These are phyloP conservation scores for Eupsilia transversa DNA, from an alignment of 2,888 invertebrate genomes.

Conservation along the genomic window DNA sequence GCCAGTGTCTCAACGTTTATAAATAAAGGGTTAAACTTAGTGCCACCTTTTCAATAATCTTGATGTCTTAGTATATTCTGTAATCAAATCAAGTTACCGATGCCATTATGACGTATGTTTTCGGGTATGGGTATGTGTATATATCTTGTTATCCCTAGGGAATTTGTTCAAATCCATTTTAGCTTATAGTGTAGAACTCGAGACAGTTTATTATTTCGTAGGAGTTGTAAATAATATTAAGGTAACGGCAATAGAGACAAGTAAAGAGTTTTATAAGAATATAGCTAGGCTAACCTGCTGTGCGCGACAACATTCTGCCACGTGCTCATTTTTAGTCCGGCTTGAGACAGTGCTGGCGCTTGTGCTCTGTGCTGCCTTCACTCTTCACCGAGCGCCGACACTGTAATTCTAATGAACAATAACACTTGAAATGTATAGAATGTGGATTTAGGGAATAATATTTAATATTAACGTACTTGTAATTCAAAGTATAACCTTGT, in stretches of 20 bases:
- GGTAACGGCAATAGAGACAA: conserved; percentile 1
- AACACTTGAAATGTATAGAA: conserved; percentile 6
- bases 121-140: conserved; percentile 25
- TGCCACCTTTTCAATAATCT: conserved; percentile 13
- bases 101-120: conserved; percentile 23
- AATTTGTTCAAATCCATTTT: conserved; percentile 19
- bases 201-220: conserved; percentile 35
- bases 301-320: not conserved
- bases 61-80: conserved; percentile 30
- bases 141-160: conserved; percentile 9
- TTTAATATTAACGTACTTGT: conserved; percentile 11
- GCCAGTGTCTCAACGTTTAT: not conserved
- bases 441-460: not conserved
- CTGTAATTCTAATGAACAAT: not conserved
- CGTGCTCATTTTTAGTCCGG: not conserved
- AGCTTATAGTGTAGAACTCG: conserved; percentile 9
- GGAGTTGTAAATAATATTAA: conserved; percentile 21
- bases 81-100: conserved; percentile 48
- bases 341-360: conserved; percentile 1
- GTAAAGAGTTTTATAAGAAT: conserved; percentile 22
- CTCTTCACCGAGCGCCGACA: conserved; percentile 15
- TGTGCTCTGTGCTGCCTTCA: conserved; percentile 26
- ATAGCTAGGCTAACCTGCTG: not conserved
- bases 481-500: not conserved
- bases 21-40: not conserved